Base-by-base conservation (phyloP, 2,888 invertebrate genomes). In the Torymus texanus region DNA sequence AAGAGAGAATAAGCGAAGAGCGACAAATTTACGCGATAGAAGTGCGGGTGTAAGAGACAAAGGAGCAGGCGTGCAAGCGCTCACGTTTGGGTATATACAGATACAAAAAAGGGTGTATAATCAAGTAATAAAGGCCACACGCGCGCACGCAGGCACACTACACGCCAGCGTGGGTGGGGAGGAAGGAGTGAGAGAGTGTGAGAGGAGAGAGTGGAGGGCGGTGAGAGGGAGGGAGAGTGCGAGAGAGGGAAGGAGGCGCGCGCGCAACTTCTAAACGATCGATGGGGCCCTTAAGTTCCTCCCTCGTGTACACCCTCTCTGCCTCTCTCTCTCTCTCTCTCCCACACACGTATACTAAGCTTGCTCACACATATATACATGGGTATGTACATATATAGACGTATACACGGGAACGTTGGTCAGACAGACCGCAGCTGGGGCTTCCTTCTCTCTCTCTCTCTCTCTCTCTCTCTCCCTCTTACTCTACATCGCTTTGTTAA, bases 231-330 rank as follows among this genome's bases (percentile, higher is more conserved):
- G 77, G 55, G 66, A 75, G 58, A 75, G 29, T 56, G 21, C 21
- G 65, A 58, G 72, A 61, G 58, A 62, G 55, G 68, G 24, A 51
- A 14, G 66, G 74, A 81, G 82, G 84, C 82, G 85, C 82, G 83
- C 81, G 80, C 82, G 82, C 80, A 80, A 83, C 74, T 83, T 79
- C 80, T 83, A 78, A 85, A 84, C 86, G 87, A 86, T 87, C 86
- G 87, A 87, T 86, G 85, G 85, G 85, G 83, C 82, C 84, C 84
- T 86, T 84, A 83, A 84, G 81, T 81, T 83, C 79, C 81, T 63
- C 63, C 72, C 53, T 53, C 21, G 51, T 41, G 41, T 41, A 41
- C 41, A 21, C 41, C 13, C 21, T 63, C 29, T 50, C 14, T 59
- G 0, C 0, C 13, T 2, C 14, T 3, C 5, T 3, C 29, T 50